Base-by-base conservation (phyloP, 2,888 invertebrate genomes). In the Drosophila koepferae region DNA sequence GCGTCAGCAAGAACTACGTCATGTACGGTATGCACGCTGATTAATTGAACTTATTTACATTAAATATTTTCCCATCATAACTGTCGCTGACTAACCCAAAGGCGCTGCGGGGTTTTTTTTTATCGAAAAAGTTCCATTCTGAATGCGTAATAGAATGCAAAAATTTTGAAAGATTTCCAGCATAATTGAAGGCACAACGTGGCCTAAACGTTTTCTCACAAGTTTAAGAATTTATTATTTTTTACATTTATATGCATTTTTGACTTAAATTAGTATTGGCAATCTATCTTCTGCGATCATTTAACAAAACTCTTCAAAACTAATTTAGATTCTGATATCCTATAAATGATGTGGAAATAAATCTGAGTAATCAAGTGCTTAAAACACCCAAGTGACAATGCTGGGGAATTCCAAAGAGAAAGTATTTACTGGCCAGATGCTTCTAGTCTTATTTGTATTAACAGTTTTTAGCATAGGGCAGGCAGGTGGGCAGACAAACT, bases 21-120 rank as follows among this genome's bases (percentile, higher is more conserved):
- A 87, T 81, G 58, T 56, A 66, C 73, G 63, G 70, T 64, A 64
- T 72, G 61, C 73, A 86, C 38, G 66, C 55, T 51, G 66, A 74
- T 84, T 72, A 85, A 85, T 81, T 89, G 70, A 85, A 77, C 69
- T 76, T 85, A 79, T 79, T 85, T 73, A 80, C 64, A 56, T 63
- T 55, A 59, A 72, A 73, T 66, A 46, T 54, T 68, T 63, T 63
- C 64, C 43, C 49, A 61, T 61, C 65, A 51, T 49, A 56, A 56
- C 18, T 28, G 51, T 31, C 16, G 63, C 72, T 89, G 83, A 83
- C 89, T 86, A 83, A 83, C 1, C 36, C 23, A 14, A 34, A 34
- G 12, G 65, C 38, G 51, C 51, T 36, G 36, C 2, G 34, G 36
- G 20, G 23, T 3, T 53, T 54, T 38, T 40, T 55, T 28, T 76